phyloP scores from a whole-genome alignment of 2,113 vertebrate species.

The Jacana jacana region DNA sequence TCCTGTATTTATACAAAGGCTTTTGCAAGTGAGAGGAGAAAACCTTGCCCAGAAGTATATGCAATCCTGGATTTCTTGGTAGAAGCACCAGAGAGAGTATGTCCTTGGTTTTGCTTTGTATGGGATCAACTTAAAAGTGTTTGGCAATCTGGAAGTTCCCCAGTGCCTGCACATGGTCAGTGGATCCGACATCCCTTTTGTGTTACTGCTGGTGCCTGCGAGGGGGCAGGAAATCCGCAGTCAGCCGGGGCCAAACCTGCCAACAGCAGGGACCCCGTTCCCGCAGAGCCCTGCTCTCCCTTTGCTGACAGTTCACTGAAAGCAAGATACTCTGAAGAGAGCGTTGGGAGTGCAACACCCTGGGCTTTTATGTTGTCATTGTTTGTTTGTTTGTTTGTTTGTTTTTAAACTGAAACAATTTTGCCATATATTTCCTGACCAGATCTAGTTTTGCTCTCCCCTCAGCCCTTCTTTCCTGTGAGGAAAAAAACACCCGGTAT shows the following conservation, averaged over 20 bases:
- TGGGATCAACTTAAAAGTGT: background rate
- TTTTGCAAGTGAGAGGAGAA: background rate
- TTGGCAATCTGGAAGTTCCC: background rate
- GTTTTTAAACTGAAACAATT: background rate
- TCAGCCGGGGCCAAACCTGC: background rate
- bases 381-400: too few relatives aligned
- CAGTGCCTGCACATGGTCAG: background rate
- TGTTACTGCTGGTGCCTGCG: background rate
- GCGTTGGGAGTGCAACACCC: background rate
- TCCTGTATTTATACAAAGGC: background rate
- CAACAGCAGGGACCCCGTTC: background rate
- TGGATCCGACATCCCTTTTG: background rate
- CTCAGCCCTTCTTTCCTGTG: background rate
- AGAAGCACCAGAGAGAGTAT: background rate
- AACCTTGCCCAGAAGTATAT: background rate
- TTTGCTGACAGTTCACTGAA: background rate
- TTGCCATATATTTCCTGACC: background rate
- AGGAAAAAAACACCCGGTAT: background rate
- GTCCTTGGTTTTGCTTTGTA: background rate
- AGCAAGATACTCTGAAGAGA: background rate
- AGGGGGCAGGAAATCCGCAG: background rate
- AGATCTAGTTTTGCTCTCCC: background rate
- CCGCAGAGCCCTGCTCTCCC: background rate
- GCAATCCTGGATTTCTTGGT: background rate
- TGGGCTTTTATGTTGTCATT: background rate